Conservation (phyloP, 2,797 vertebrate species). For the Spondyliosoma cantharus region DNA sequence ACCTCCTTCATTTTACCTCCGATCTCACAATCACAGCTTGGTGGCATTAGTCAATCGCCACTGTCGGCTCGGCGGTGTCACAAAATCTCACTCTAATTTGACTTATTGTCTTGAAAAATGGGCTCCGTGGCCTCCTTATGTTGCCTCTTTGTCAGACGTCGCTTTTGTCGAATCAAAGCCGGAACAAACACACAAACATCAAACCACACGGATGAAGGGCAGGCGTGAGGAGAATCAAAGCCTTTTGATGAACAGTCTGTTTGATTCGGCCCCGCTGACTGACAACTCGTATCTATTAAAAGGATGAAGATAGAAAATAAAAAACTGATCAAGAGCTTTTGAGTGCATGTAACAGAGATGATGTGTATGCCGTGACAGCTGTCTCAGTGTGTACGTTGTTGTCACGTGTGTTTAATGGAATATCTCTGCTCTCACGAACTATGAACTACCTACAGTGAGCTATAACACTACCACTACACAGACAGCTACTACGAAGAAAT, state of each 20-base stretch:
- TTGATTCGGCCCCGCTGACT: conserved; percentile 45
- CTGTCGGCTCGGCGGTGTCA: neutral
- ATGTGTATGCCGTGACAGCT: neutral
- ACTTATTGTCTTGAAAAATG: conserved; percentile 16
- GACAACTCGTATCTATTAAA: conserved; percentile 45
- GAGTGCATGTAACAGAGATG: neutral
- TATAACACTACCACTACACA: conserved; percentile 1
- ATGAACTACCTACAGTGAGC: neutral
- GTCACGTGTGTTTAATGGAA: conserved; percentile 2
- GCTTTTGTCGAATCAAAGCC: conserved; percentile 45
- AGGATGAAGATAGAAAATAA: conserved; percentile 34
- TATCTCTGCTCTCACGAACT: neutral
- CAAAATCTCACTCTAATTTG: conserved; percentile 10
- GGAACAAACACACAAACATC: conserved; percentile 51
- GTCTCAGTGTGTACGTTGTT: neutral
- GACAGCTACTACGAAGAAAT: neutral
- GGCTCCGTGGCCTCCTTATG: conserved; percentile 4
- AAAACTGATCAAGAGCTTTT: conserved; percentile 23
- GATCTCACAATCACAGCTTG: conserved; percentile 6
- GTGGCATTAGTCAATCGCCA: neutral
- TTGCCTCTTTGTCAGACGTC: conserved; percentile 23
- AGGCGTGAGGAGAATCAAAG: conserved; percentile 52
- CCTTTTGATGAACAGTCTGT: conserved; percentile 57
- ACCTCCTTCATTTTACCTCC: conserved; percentile 6
- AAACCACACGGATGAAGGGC: conserved; percentile 64